Evolutionary conservation across 2,113 vertebrate genomes (phyloP).

Genomic region (Malurus alboscapulatus): DNA sequence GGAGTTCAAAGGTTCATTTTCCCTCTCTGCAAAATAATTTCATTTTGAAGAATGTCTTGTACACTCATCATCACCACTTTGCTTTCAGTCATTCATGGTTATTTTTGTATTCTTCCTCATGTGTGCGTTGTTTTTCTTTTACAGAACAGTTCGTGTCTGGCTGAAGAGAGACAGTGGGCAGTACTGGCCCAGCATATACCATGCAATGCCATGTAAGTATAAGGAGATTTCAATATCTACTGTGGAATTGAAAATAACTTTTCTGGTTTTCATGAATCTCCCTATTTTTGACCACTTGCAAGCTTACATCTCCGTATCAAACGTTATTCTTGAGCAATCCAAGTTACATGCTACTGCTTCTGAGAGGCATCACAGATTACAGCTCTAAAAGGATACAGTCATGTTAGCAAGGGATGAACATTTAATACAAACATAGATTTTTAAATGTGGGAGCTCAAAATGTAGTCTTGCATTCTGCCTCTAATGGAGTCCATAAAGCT

Average conservation of each 20-base stretch:
- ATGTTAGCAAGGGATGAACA: not conserved
- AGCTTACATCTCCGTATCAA: not conserved
- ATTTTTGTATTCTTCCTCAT: not conserved
- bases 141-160: conserved; percentile 94
- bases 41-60: not conserved
- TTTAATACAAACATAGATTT: not conserved
- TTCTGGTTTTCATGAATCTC: not conserved
- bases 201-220: conserved; percentile 91
- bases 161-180: conserved; percentile 97
- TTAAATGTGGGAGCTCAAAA: conserved; percentile 8
- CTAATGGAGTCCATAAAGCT: conserved; percentile 39
- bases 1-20: not conserved
- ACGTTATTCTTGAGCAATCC: not conserved
- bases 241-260: not conserved
- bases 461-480: conserved; percentile 5
- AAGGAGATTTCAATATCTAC: not conserved
- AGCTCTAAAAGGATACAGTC: not conserved
- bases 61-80: not conserved
- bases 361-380: not conserved
- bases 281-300: not conserved
- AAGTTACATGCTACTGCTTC: not conserved
- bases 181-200: conserved; percentile 96
- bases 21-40: not conserved
- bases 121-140: not conserved
- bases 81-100: not conserved